Percentiles rank a stretch among this genome's conserved stretches.
Evolutionary conservation across 2,888 invertebrate genomes (phyloP).

Genomic region (Octonoba sinensis): DNA sequence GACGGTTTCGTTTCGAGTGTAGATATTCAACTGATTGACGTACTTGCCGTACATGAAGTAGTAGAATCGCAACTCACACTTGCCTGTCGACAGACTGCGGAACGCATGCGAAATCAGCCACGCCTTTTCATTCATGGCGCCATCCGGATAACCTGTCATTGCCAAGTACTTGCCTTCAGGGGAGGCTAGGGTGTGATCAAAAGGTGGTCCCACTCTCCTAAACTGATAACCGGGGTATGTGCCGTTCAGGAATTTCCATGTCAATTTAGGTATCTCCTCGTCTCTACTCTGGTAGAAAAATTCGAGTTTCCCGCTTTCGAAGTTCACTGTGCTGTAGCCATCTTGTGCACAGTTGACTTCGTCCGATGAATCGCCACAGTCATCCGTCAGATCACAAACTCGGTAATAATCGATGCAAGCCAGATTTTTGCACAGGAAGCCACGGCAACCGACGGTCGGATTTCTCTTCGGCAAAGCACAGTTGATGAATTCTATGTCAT

Average conservation of each 20-base stretch:
- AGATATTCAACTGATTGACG: slow-evolving; percentile 52
- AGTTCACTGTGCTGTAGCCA: slow-evolving; percentile 18
- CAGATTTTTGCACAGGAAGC: slow-evolving; percentile 23
- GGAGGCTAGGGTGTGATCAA: slow-evolving; percentile 63
- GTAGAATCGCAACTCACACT: slow-evolving; percentile 61
- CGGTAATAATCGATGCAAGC: slow-evolving; percentile 51
- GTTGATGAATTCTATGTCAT: slow-evolving; percentile 60
- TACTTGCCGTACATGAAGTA: slow-evolving; percentile 64
- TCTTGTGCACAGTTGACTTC: slow-evolving; percentile 43
- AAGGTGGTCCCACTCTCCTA: slow-evolving; percentile 49
- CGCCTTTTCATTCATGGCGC: slow-evolving; percentile 38
- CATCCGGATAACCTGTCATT: slow-evolving; percentile 12
- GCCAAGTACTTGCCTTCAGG: slow-evolving; percentile 48
- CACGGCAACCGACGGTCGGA: background rate
- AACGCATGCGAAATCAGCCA: slow-evolving; percentile 60
- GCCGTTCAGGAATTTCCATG: slow-evolving; percentile 51
- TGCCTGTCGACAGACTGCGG: background rate
- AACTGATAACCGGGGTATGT: slow-evolving; percentile 1
- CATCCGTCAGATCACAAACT: slow-evolving; percentile 62
- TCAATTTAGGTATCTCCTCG: slow-evolving; percentile 5
- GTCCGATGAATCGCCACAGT: slow-evolving; percentile 65
- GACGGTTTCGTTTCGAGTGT: background rate
- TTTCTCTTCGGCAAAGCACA: slow-evolving; percentile 54
- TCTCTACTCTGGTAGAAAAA: slow-evolving; percentile 26
- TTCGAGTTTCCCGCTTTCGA: slow-evolving; percentile 47